These are phyloP conservation scores for Castor canadensis DNA, from an alignment of 2,113 vertebrate genomes.

Conservation along the genomic window DNA sequence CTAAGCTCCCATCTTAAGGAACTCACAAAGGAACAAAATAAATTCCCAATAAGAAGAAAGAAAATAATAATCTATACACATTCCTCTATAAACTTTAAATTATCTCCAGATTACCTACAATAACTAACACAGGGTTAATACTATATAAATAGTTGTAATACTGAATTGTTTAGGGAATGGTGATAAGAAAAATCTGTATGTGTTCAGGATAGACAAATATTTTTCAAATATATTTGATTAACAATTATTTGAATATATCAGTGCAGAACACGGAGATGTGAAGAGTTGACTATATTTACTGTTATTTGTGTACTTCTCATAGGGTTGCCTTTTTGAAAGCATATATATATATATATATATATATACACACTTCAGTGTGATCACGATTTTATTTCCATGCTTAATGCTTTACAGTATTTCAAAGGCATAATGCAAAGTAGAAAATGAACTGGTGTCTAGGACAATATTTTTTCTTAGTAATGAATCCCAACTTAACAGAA, in stretches of 20 bases:
- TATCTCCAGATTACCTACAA: not conserved
- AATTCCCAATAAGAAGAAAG: not conserved
- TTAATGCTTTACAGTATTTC: constrained; percentile 2
- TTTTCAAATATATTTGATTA: not conserved
- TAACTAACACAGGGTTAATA: not conserved
- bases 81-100: not conserved
- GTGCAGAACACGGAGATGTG: not conserved
- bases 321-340: not conserved
- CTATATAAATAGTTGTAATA: not conserved
- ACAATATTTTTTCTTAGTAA: constrained; percentile 2
- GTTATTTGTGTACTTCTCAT: not conserved
- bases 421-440: not conserved
- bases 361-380: not conserved
- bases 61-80: not conserved
- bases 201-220: not conserved
- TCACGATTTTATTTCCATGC: not conserved
- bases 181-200: not conserved
- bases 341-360: not conserved
- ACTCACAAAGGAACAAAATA: not conserved
- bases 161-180: not conserved
- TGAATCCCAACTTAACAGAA: constrained; percentile 18
- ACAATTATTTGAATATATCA: not conserved
- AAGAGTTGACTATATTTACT: not conserved
- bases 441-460: not conserved
- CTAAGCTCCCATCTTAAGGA: not conserved